A percentile compares a stretch with the other conserved stretches of the same genome.
Conservation (phyloP, 2,797 vertebrate species). For the Betta splendens region DNA sequence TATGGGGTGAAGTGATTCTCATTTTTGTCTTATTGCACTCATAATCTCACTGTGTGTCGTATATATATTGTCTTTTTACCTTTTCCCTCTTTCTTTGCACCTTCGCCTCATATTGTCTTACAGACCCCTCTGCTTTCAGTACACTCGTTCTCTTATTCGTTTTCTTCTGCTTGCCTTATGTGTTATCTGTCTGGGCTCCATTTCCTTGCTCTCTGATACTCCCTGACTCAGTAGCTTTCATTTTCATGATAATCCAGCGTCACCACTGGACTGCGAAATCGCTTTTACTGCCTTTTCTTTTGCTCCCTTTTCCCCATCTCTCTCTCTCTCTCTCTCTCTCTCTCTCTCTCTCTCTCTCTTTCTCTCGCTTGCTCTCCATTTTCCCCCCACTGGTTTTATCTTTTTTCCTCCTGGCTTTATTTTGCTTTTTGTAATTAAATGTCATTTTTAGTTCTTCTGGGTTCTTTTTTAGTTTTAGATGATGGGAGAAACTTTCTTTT, state of each 20-base stretch:
- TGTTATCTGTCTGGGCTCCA: constrained; percentile 82
- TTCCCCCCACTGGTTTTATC: constrained; percentile 20
- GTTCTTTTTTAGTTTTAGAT: constrained; percentile 29
- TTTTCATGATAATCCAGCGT: constrained; percentile 86
- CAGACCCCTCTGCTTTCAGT: constrained; percentile 66
- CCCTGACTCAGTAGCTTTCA: constrained; percentile 83
- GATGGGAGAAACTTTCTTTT: constrained; percentile 41
- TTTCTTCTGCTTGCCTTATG: constrained; percentile 70
- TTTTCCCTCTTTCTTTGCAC: constrained; percentile 69
- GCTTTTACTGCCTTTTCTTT: constrained; percentile 67
- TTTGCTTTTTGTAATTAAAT: constrained; percentile 86
- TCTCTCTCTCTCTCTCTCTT: constrained; percentile 28
- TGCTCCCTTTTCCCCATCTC: constrained; percentile 32
- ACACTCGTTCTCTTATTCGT: constrained; percentile 64
- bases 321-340: constrained; percentile 24
- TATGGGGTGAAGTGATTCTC: constrained; percentile 75
- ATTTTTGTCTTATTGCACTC: constrained; percentile 78
- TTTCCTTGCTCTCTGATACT: constrained; percentile 82
- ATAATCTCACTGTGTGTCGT: constrained; percentile 76
- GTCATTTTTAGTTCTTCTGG: constrained; percentile 73
- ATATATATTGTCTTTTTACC: constrained; percentile 82
- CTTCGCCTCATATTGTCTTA: constrained; percentile 77
- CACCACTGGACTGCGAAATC: constrained; percentile 84
- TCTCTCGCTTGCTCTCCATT: no score
- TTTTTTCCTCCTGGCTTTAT: constrained; percentile 63